Base-by-base conservation (phyloP, 2,797 vertebrate genomes). In the Gymnodraco acuticeps region DNA sequence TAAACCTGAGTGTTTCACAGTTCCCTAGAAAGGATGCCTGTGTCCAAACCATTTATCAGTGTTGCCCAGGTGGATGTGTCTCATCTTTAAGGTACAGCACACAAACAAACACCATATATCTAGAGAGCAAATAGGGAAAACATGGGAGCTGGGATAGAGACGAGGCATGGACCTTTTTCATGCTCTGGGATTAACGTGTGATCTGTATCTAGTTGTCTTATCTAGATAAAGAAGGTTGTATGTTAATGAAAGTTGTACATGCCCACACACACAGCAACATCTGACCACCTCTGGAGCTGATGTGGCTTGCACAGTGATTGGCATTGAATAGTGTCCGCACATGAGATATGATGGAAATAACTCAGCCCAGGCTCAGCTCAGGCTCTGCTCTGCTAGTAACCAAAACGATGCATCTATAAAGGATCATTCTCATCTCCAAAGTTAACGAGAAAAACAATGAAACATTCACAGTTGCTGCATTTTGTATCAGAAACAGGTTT, bases 1-100 rank as follows among this genome's bases (percentile, higher is more conserved):
- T 70, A 77, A 56, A 69, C 47, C 38, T 66, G 16, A 20, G 51
- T 17, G 68, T 73, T 71, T 60, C 59, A 67, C 42, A 71, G 66
- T 59, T 72, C 84, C 53, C 33, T 66, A 46, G 53, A 27, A 48
- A 33, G 33, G 52, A 48, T 10, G 46, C 56, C 23, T 53, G 56
- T 63, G 70, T 80, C 72, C 59, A 54, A 80, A 76, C 63, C 38
- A 76, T 89, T 84, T 63, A 78, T 85, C 84, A 75, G 73, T 23
- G 59, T 64, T 73, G 66, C 62, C 72, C 42, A 75, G 68, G 69
- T 48, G 67, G 85, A 74, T 45, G 64, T 54, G 73, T 85, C 69
- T 81, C 74, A 67, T 85, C 76, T 51, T 64, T 54, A 73, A 74
- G 43, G 63, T 74, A n/a, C 65, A 61, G 85, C 62, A 79, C 67